phyloP scores from a whole-genome alignment of 2,888 invertebrate genomes.

The Torymus tubicola region DNA sequence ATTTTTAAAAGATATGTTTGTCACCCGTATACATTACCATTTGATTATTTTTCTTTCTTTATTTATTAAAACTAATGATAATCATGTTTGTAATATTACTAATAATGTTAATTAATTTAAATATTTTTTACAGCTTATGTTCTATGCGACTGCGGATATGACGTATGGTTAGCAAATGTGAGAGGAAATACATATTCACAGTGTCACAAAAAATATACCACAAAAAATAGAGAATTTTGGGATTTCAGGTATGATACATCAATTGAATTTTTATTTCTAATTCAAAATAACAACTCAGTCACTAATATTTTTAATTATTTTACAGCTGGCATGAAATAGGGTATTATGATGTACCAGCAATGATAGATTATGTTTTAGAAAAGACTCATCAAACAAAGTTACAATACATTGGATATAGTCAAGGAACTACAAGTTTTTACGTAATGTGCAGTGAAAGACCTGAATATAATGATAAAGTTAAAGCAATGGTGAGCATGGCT shows the following conservation, averaged over 20 bases:
- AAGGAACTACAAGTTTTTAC: constrained; percentile 77
- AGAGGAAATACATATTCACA: constrained; percentile 74
- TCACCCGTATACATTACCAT: no score
- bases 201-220: constrained; percentile 69
- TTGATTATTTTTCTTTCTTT: no score
- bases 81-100: neutral
- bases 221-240: constrained; percentile 73
- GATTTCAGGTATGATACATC: constrained; percentile 70
- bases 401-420: constrained; percentile 81
- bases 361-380: constrained; percentile 78
- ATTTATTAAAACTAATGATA: constrained; percentile 2
- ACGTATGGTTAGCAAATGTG: constrained; percentile 73
- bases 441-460: constrained; percentile 74
- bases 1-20: no score
- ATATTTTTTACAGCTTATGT: constrained; percentile 67
- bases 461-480: constrained; percentile 74
- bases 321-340: constrained; percentile 81
- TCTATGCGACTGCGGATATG: constrained; percentile 71
- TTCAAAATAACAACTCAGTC: constrained; percentile 7
- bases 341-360: constrained; percentile 80
- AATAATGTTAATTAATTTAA: constrained; percentile 6
- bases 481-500: constrained; percentile 73
- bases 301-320: constrained; percentile 32
- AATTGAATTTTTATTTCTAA: constrained; percentile 34
- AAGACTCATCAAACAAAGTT: constrained; percentile 76